A percentile compares a stretch with the other conserved stretches of the same genome.
Conservation (phyloP, 2,113 vertebrate genomes). For the Vulpes lagopus region DNA sequence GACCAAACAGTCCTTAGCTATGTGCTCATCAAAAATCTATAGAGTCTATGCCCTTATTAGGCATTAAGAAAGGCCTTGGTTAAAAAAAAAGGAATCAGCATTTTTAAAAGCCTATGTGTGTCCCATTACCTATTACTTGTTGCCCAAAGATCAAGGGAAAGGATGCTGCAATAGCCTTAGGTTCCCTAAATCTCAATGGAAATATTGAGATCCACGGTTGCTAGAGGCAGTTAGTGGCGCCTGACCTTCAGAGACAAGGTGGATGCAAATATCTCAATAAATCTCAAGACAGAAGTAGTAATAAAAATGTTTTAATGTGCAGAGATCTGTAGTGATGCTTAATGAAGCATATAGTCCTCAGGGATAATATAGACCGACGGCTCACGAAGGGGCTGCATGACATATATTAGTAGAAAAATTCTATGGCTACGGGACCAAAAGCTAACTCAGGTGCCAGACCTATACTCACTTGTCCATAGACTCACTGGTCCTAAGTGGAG, state of each 20-base stretch:
- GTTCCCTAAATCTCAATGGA: neutral
- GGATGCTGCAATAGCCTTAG: neutral
- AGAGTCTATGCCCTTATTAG: neutral
- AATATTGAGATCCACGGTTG: neutral
- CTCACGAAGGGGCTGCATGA: neutral
- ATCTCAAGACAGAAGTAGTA: constrained; percentile 11
- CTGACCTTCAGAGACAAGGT: neutral
- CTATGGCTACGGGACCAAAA: neutral
- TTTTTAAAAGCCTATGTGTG: neutral
- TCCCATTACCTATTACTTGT: neutral
- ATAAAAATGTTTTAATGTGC: constrained; percentile 47
- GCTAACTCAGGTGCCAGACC: neutral
- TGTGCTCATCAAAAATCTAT: neutral
- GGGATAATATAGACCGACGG: neutral
- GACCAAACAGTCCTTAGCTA: neutral
- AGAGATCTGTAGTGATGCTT: neutral
- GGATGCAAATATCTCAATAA: neutral
- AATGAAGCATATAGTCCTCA: neutral
- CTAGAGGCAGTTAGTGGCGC: neutral
- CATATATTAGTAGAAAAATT: neutral
- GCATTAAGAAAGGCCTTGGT: neutral
- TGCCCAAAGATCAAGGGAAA: neutral
- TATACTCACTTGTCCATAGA: neutral
- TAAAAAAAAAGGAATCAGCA: neutral
- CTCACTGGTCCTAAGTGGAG: neutral